phyloP scores from a whole-genome alignment of 2,888 invertebrate species.

The Chaetoderma sp. region DNA sequence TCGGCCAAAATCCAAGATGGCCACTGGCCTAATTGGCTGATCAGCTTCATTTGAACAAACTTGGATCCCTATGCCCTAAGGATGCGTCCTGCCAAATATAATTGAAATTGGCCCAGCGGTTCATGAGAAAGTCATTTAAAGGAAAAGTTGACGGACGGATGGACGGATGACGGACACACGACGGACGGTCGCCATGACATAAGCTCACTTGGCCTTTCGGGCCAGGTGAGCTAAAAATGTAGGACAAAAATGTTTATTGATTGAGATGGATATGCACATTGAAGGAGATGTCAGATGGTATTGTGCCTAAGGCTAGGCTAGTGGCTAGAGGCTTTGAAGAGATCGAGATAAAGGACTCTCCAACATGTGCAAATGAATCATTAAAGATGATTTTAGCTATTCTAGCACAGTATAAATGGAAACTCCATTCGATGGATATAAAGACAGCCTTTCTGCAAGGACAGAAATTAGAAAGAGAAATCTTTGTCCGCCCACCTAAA shows the following conservation, averaged over 20 bases:
- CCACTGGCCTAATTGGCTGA: too few species aligned
- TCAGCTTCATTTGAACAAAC: too few species aligned
- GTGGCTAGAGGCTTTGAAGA: slow-evolving; percentile 22
- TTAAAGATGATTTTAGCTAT: slow-evolving; percentile 13
- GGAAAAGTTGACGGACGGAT: too few species aligned
- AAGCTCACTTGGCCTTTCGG: too few species aligned
- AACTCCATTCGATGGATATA: slow-evolving; percentile 10
- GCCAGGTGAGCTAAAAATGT: too few species aligned
- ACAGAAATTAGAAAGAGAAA: neutral
- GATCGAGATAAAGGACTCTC: slow-evolving; percentile 5
- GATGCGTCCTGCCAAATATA: too few species aligned
- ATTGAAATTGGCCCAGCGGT: too few species aligned
- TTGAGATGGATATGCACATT: slow-evolving; percentile 27
- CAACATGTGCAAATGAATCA: slow-evolving; percentile 10
- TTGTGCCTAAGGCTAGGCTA: slow-evolving; percentile 14
- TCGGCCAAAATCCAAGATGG: too few species aligned
- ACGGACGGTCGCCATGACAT: too few species aligned
- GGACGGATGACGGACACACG: too few species aligned
- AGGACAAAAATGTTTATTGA: slow-evolving; percentile 26
- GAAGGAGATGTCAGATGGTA: slow-evolving; percentile 1
- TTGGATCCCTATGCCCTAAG: too few species aligned
- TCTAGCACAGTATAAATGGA: slow-evolving; percentile 1
- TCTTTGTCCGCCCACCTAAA: slow-evolving; percentile 4
- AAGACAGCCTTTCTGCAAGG: slow-evolving; percentile 21
- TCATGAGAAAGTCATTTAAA: too few species aligned